Evolutionary conservation across 1,140 invertebrate genomes (phyloP), one percentile per base, ranked within the genome.

Genomic region (Chrysoperla carnea): DNA sequence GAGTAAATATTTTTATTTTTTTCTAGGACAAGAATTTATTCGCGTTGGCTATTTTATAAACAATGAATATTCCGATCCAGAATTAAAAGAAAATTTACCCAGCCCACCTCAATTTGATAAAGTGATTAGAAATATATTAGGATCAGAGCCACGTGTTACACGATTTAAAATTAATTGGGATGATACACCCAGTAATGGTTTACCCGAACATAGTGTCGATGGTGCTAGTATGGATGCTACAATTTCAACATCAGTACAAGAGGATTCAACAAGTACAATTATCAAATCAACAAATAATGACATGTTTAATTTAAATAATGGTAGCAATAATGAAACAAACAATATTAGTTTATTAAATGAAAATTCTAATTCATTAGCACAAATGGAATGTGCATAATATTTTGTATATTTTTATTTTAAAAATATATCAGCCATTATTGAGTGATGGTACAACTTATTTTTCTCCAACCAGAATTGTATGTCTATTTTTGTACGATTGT

Each of bases 31-130:
- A 53, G 93, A 97, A 66, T 99, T 99, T 61, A 91, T 98, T 2
- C 64, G 94, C 46, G 90, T 99, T 13, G 94, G 95, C 8, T 99
- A 98, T 63, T 99, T 96, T 60, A 95, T 99, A 37, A 97, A 97
- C 55, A 97, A 98, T 59, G 93, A 97, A 57, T 99, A 99, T 58
- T 78, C 69, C 15, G 92, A 98, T 57, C 78, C 80, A 5, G 93
- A 98, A 61, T 62, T 98, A 47, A 75, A 81, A 46, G 94, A 98
- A 63, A 92, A 97, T 62, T 96, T 93, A 63, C 92, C 92, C 17
- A 66, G 84, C 2, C 78, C 80, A 36, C 92, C 93, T 9, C 75
- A 84, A 41, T 95, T 94, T 65, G 87, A 95, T 51, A 95, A 97
- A 68, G 85, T 81, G 6, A 78, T 82, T 29, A 73, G 92, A 52